Evolutionary conservation across 2,113 vertebrate species (phyloP), one percentile per base, ranked within the genome.

Genomic region (Paralichthys olivaceus): DNA sequence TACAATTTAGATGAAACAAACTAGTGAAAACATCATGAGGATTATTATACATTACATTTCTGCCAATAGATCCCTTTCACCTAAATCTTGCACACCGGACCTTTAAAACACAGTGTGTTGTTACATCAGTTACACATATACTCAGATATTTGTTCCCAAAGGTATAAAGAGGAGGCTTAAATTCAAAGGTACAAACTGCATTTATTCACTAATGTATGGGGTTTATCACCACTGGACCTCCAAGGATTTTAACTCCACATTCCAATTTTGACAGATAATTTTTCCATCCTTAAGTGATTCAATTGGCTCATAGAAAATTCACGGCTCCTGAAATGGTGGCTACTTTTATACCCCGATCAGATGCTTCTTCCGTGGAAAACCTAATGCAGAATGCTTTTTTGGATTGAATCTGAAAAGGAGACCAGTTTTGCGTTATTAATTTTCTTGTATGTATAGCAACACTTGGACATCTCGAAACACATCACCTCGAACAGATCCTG

Each of bases 321-420:
- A 26, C 59, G 19, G 56, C 69, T 72, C 14, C 57, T 26, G 66
- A 77, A 68, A 82, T 47, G 47, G 47, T 19, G 7, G 63, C 58
- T 89, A 88, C 88, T 86, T 89, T 75, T 75, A 82, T 67, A 53
- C 9, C 34, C 43, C 45, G 58, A 75, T 60, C 56, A 84, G 70
- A 73, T 20, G 19, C 58, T 20, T 69, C n/a, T 14, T 87, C 45
- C 58, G 37, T 79, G 0, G 49, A 69, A 68, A 53, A 79, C 77
- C 72, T 61, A 68, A 53, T 76, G 56, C 57, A 19, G 72, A 69
- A n/a, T 3, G 4, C 3, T 78, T 75, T 75, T 65, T 47, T 57
- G 81, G 37, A 73, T 65, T 17, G 22, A 70, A 55, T 76, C 60
- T 20, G 43, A 26, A 71, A 66, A 47, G 0, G 2, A 11, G 28